Evolutionary conservation across 2,888 invertebrate genomes (phyloP).

Genomic region (Tillus elongatus): DNA sequence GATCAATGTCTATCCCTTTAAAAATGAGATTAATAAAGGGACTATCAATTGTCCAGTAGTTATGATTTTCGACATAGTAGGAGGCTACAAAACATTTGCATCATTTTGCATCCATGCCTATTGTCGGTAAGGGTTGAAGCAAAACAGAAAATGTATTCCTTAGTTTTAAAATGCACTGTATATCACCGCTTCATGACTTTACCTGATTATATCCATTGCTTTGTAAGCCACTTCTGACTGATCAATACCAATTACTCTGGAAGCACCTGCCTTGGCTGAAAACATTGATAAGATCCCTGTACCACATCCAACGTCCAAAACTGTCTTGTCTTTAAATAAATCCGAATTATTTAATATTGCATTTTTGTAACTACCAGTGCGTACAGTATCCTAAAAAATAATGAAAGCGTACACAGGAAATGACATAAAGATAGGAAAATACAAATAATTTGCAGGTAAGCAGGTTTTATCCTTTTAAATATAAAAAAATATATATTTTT

Average conservation of each 20-base stretch:
- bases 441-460: conserved; percentile 3
- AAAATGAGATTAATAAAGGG: too few species aligned
- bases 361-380: conserved; percentile 80
- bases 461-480: conserved; percentile 3
- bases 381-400: conserved; percentile 61
- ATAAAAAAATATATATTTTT: too few species aligned
- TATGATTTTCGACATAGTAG: too few species aligned
- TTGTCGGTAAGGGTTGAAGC: too few species aligned
- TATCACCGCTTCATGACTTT: conserved; percentile 24
- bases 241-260: conserved; percentile 85
- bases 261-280: conserved; percentile 88
- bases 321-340: conserved; percentile 62
- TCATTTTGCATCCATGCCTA: too few species aligned
- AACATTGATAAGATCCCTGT: conserved; percentile 98
- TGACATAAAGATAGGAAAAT: conserved; percentile 4
- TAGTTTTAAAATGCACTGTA: too few species aligned
- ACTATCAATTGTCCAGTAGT: too few species aligned
- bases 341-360: conserved; percentile 69
- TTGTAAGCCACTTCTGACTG: conserved; percentile 93
- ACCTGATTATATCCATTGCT: conserved; percentile 90
- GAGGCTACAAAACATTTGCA: too few species aligned
- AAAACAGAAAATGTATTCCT: too few species aligned
- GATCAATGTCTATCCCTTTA: too few species aligned
- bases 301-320: conserved; percentile 95
- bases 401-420: neutral